Percentiles rank a stretch among this genome's conserved stretches.
Evolutionary conservation across 37 sponge, comb jelly and placozoan genomes (phyloP).

Genomic region (Cliona cf. orientalis): DNA sequence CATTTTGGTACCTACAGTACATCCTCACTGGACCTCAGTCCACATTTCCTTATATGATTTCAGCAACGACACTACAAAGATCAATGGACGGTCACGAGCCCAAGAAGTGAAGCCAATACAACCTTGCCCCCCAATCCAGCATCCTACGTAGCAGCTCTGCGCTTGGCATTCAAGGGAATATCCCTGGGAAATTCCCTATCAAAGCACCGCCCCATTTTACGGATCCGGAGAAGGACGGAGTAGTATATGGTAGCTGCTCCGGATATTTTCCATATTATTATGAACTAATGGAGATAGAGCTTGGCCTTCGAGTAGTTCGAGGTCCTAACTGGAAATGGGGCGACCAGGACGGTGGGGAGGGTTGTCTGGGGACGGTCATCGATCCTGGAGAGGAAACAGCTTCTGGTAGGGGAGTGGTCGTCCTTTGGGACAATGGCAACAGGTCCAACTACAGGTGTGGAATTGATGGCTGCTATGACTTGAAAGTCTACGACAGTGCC

Average conservation of each 20-base stretch:
- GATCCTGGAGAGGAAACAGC: neutral
- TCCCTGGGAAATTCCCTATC: neutral
- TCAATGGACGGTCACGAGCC: too few relatives aligned
- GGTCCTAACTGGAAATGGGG: constrained; percentile 92
- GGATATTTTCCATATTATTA: too few relatives aligned
- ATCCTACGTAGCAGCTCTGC: too few relatives aligned
- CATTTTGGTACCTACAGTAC: too few relatives aligned
- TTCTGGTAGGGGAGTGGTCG: constrained; percentile 58
- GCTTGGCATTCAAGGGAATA: too few relatives aligned
- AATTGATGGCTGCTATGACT: constrained; percentile 64
- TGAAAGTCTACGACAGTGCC: constrained; percentile 65
- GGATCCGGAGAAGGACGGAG: neutral
- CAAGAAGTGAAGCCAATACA: too few relatives aligned
- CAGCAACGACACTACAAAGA: too few relatives aligned
- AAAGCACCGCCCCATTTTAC: neutral
- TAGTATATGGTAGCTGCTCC: too few relatives aligned
- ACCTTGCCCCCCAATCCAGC: too few relatives aligned
- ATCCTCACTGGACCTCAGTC: too few relatives aligned
- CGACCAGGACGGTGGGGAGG: constrained; percentile 88
- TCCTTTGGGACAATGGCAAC: constrained; percentile 87
- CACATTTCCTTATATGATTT: too few relatives aligned
- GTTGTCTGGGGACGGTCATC: constrained; percentile 73
- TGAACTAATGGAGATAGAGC: constrained; percentile 50
- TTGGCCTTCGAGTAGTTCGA: constrained; percentile 80
- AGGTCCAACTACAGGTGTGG: constrained; percentile 80